Evolutionary conservation across 2,888 invertebrate genomes (phyloP), one percentile per base, ranked within the genome.

Genomic region (Parnassius orleans): DNA sequence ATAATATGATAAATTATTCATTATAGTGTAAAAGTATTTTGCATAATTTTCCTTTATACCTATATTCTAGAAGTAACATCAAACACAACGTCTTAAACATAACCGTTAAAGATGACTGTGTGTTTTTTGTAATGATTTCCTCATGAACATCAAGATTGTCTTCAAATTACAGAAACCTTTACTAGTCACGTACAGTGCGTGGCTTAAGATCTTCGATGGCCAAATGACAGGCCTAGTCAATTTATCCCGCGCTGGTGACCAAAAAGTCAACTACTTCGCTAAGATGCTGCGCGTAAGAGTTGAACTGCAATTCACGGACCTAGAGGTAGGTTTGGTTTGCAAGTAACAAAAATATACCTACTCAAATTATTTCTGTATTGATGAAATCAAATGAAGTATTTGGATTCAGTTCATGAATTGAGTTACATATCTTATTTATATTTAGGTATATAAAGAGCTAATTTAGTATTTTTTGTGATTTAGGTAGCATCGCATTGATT

Each of bases 121-220:
- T 46, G 46, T n/a, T n/a, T 7, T 46, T 46, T 1, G 11, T 46
- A 46, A n/a, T 12, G 33, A 7, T 33, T 33, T 33, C 7, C 33
- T 33, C 7, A 33, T 7, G 7, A 33, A 33, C 33, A 33, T 33
- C 7, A 33, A 33, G 33, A 33, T 33, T 33, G 7, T 48, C 14
- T 14, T n/a, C 3, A 9, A n/a, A n/a, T 47, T n/a, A 47, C n/a
- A 92, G 92, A 86, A 79, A 71, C 81, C 86, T 3, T 9, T 92
- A 10, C 72, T 87, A 59, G 78, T 93, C 50, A 92, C 89, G 1
- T 93, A 92, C 77, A 90, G 92, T 67, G 93, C 93, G 0, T 86
- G 87, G 82, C 70, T 93, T 61, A 84, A 79, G 62, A 80, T 93
- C 66, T 80, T 84, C 57, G 76, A 91, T 62, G 93, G 93, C 1